Evolutionary conservation across 2,888 invertebrate genomes (phyloP).

Genomic region (Ormia ochracea): DNA sequence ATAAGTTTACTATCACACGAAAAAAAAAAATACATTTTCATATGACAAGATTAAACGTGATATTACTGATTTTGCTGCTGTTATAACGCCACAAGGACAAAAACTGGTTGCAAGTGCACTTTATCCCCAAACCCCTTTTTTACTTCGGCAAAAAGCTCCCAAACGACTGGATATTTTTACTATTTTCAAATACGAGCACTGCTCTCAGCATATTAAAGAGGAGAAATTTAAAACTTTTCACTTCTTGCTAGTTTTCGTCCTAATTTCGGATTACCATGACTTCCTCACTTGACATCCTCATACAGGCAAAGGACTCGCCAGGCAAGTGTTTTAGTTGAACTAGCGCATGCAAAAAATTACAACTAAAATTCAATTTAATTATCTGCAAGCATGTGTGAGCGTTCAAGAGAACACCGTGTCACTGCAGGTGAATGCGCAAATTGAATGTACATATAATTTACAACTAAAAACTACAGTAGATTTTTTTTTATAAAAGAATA

Average conservation of each 20-base stretch:
- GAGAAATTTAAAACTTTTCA: background rate
- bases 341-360: background rate
- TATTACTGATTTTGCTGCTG: conserved; percentile 10
- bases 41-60: conserved; percentile 12
- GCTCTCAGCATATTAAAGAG: background rate
- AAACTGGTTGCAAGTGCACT: background rate
- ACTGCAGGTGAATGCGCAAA: conserved; percentile 18
- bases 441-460: conserved; percentile 52
- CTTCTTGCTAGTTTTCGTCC: background rate
- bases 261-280: background rate
- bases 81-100: background rate
- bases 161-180: conserved; percentile 36
- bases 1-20: background rate
- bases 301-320: background rate
- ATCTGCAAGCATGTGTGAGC: conserved; percentile 9
- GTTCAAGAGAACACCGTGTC: background rate
- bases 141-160: conserved; percentile 1
- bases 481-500: conserved; percentile 23
- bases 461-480: conserved; percentile 23
- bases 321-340: background rate
- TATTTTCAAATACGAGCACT: background rate
- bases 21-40: background rate
- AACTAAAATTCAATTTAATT: conserved; percentile 54
- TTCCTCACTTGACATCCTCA: background rate
- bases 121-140: background rate